Percentiles rank a stretch among this genome's conserved stretches.
Conservation (phyloP, 1,140 invertebrate species). For the Sesamia nonagrioides region DNA sequence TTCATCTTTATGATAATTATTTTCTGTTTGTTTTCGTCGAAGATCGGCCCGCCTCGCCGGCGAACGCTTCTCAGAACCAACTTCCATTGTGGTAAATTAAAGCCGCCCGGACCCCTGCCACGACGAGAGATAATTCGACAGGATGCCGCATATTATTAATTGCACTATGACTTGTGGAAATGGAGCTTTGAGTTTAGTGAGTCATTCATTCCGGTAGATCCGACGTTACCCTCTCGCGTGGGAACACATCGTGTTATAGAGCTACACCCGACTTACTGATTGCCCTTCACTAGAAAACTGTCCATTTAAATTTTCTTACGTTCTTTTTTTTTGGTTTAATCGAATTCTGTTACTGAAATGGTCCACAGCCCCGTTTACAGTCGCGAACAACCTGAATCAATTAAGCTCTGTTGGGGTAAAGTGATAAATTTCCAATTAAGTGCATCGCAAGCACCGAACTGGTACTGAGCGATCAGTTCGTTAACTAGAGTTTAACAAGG, state of each 20-base stretch:
- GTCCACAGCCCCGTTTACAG: conserved; percentile 53
- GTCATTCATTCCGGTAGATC: conserved; percentile 83
- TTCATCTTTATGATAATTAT: conserved; percentile 88
- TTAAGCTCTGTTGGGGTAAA: conserved; percentile 69
- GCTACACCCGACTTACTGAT: conserved; percentile 68
- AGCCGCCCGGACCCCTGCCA: conserved; percentile 86
- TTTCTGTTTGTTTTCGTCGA: conserved; percentile 87
- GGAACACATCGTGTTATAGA: conserved; percentile 74
- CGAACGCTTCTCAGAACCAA: conserved; percentile 85
- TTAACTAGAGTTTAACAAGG: conserved; percentile 86
- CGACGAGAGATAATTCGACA: conserved; percentile 87
- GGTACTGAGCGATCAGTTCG: conserved; percentile 74
- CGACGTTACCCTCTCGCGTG: conserved; percentile 72
- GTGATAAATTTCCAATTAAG: conserved; percentile 80
- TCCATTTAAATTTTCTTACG: conserved; percentile 53
- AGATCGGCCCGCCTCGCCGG: conserved; percentile 84
- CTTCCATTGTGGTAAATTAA: conserved; percentile 87
- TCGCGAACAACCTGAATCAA: conserved; percentile 71
- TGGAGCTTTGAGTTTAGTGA: conserved; percentile 84
- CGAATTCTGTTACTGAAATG: conserved; percentile 51
- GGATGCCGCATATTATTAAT: conserved; percentile 88
- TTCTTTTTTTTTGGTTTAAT: conserved; percentile 61
- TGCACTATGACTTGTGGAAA: conserved; percentile 88
- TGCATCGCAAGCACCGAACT: conserved; percentile 62
- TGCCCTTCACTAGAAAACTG: conserved; percentile 16